phyloP scores from a whole-genome alignment of 2,888 invertebrate species.

The Cataglyphis albicans region DNA sequence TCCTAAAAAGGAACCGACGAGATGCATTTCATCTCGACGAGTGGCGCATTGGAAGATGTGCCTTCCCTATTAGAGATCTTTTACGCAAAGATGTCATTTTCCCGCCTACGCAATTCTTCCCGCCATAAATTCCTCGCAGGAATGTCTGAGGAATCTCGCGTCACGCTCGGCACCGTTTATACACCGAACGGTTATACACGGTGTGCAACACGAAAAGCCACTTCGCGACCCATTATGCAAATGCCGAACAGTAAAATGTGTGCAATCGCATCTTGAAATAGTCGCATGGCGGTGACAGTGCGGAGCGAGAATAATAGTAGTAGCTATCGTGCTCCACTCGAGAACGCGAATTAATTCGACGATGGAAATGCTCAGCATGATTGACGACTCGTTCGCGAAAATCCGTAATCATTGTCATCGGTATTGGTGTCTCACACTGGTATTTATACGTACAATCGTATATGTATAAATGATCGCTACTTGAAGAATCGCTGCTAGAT shows the following conservation, averaged over 20 bases:
- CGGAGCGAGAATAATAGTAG: not conserved
- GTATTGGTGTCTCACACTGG: not conserved
- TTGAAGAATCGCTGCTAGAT: slow-evolving; percentile 4
- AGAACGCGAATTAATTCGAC: slow-evolving; percentile 12
- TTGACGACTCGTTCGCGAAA: not conserved
- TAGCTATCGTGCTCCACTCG: not conserved
- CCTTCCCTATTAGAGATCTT: slow-evolving; percentile 30
- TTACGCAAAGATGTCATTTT: slow-evolving; percentile 28
- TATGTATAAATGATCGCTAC: not conserved
- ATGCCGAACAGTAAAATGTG: slow-evolving; percentile 47
- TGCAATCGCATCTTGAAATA: slow-evolving; percentile 28
- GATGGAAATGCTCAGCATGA: not conserved
- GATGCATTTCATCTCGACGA: slow-evolving; percentile 33
- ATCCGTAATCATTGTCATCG: slow-evolving; percentile 18
- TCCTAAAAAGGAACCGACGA: not conserved
- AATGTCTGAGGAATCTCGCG: slow-evolving; percentile 17
- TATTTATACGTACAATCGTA: not conserved
- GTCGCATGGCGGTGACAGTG: not conserved
- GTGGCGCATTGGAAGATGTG: not conserved
- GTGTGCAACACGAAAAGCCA: slow-evolving; percentile 71
- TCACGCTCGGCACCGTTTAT: not conserved
- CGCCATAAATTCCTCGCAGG: not conserved
- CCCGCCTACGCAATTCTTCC: slow-evolving; percentile 5
- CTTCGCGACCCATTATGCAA: slow-evolving; percentile 73
- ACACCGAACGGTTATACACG: slow-evolving; percentile 16